A percentile compares a stretch with the other conserved stretches of the same genome.
These are phyloP conservation scores for Paralvinella palmiformis DNA, from an alignment of 1,140 invertebrate genomes.

Conservation along the genomic window DNA sequence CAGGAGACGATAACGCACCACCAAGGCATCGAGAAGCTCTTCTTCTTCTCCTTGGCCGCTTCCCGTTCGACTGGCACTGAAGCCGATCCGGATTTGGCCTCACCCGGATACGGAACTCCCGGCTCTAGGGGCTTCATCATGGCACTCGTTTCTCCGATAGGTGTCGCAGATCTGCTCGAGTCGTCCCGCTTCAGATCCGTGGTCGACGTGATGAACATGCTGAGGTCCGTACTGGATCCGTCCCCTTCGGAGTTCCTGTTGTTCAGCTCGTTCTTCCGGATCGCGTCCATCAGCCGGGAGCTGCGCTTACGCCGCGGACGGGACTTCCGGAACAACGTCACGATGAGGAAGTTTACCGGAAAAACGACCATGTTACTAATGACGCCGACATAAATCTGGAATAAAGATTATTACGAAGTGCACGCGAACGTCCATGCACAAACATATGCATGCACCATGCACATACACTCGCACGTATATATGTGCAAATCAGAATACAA, in stretches of 20 bases:
- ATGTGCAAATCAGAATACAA: no score
- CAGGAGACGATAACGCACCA: constrained; percentile 54
- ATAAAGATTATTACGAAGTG: no score
- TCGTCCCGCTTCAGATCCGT: no score
- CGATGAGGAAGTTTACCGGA: constrained; percentile 54
- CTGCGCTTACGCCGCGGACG: constrained; percentile 43
- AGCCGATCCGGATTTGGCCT: no score
- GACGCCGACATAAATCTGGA: constrained; percentile 46
- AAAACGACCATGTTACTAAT: constrained; percentile 52
- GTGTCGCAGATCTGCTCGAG: no score
- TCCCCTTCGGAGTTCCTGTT: not conserved
- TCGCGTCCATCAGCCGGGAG: constrained; percentile 45
- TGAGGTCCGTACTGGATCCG: not conserved
- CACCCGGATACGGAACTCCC: no score
- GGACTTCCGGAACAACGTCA: constrained; percentile 51
- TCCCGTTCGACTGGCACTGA: no score
- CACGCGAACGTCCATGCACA: no score
- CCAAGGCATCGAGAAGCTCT: constrained; percentile 50
- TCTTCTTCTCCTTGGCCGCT: constrained; percentile 28
- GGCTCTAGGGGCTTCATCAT: no score
- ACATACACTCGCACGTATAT: no score
- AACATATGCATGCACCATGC: no score
- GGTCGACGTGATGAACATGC: not conserved
- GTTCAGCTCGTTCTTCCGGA: constrained; percentile 25
- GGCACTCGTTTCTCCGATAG: no score